Conservation (phyloP, 2,797 vertebrate genomes). For the Chaunax sp. region DNA sequence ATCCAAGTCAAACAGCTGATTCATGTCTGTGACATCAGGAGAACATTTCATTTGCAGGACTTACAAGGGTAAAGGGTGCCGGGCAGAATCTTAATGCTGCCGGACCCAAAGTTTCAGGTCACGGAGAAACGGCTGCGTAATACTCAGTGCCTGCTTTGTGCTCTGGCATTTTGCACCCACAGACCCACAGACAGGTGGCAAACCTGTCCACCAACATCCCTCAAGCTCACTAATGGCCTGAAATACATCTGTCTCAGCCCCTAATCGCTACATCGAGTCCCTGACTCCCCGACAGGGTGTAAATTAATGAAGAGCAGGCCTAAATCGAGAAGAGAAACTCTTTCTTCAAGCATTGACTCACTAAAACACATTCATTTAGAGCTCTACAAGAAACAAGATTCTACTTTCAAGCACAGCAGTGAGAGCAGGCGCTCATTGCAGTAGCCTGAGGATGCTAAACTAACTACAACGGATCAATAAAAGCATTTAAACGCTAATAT, state of each 20-base stretch:
- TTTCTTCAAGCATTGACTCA: neutral
- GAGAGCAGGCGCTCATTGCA: no score
- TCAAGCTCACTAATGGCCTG: no score
- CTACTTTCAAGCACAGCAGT: no score
- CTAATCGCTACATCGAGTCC: constrained; percentile 18
- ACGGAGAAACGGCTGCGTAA: constrained; percentile 46
- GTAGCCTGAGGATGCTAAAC: no score
- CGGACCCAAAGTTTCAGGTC: constrained; percentile 51
- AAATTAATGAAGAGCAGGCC: neutral
- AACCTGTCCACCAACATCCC: no score
- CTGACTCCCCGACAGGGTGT: neutral
- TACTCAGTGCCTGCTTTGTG: constrained; percentile 28
- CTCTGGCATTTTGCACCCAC: constrained; percentile 56
- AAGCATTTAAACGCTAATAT: no score
- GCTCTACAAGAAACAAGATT: no score
- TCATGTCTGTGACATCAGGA: constrained; percentile 66
- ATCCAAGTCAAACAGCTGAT: constrained; percentile 75
- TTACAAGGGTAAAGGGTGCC: constrained; percentile 21
- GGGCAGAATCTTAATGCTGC: constrained; percentile 67
- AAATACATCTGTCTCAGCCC: constrained; percentile 22
- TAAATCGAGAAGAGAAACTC: constrained; percentile 1
- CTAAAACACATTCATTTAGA: neutral
- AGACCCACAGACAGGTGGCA: constrained; percentile 27
- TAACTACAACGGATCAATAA: no score
- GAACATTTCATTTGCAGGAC: constrained; percentile 46